phyloP scores from a whole-genome alignment of 2,797 vertebrate genomes.

The Gambusia yucatana region DNA sequence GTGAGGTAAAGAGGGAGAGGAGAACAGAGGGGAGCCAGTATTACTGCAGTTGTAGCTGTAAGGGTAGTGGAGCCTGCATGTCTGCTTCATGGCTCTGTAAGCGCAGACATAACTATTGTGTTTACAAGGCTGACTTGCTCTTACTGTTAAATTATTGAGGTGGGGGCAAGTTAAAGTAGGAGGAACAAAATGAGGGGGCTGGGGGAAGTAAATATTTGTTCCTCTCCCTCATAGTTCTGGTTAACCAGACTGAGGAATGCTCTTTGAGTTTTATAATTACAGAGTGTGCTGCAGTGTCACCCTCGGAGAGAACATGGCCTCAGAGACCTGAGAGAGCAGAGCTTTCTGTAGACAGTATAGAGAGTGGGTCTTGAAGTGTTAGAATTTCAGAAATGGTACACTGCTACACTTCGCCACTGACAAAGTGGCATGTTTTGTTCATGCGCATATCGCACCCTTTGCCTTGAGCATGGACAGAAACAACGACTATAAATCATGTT shows the following conservation, averaged over 20 bases:
- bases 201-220: conserved; percentile 67
- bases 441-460: neutral
- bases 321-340: conserved; percentile 43
- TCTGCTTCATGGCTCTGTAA: conserved; percentile 84
- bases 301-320: conserved; percentile 59
- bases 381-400: conserved; percentile 19
- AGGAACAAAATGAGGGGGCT: conserved; percentile 40
- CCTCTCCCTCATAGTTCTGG: conserved; percentile 78
- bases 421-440: conserved; percentile 23
- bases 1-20: conserved; percentile 6
- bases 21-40: conserved; percentile 41
- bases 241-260: conserved; percentile 81
- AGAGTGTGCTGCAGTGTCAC: conserved; percentile 74
- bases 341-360: conserved; percentile 9
- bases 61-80: conserved; percentile 80
- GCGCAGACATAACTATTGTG: conserved; percentile 83
- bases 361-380: conserved; percentile 11
- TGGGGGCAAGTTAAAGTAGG: conserved; percentile 59
- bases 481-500: neutral
- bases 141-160: conserved; percentile 81
- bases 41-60: conserved; percentile 59
- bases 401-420: conserved; percentile 26
- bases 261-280: conserved; percentile 77
- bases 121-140: conserved; percentile 85
- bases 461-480: neutral